Evolutionary conservation across 2,888 invertebrate species (phyloP), one percentile per base, ranked within the genome.

Genomic region (Eupithecia abbreviata): DNA sequence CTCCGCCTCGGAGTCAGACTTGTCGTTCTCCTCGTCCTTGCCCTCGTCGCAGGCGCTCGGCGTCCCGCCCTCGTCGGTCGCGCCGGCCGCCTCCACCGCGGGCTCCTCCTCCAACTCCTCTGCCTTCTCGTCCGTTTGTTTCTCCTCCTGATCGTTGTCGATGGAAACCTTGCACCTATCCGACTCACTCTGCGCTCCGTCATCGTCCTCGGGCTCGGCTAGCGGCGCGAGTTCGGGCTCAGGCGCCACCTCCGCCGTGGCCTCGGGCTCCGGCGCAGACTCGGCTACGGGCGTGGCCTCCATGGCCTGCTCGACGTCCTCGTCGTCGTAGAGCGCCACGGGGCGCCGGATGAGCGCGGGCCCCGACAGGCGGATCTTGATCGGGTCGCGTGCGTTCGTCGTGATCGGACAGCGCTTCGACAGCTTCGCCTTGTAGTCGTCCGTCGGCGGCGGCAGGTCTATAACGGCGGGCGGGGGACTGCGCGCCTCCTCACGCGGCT

Each of bases 291-390:
- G 15, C 58, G 18, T 30, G 4, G 67, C 42, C n/a, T 58, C 73
- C 55, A 15, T 10, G 10, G 73, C 71, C 30, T 71, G 75, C n/a
- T 12, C 76, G 51, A 47, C 73, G 62, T 95, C 95, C 83, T 95
- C 95, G 80, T 96, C 96, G 83, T 96, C 96, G 81, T 96, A 96
- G 82, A 95, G 90, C 82, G 91, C 90, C 85, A 95, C 91, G 84
- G 91, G 93, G 83, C 95, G 92, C 85, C 93, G 95, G 84, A 95
- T 95, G 83, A 95, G 90, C 7, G 96, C 94, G 73, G 95, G 94
- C 77, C 91, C 88, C 82, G 92, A 88, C 45, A 94, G 85, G 82
- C 91, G 93, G 47, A 94, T 94, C 83, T 93, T 94, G 68, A 94
- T 95, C 6, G 93, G 94, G 71, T 92, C 90, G 12, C 93, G 88